phyloP scores from a whole-genome alignment of 1,140 invertebrate species.

The Bombus polaris region DNA sequence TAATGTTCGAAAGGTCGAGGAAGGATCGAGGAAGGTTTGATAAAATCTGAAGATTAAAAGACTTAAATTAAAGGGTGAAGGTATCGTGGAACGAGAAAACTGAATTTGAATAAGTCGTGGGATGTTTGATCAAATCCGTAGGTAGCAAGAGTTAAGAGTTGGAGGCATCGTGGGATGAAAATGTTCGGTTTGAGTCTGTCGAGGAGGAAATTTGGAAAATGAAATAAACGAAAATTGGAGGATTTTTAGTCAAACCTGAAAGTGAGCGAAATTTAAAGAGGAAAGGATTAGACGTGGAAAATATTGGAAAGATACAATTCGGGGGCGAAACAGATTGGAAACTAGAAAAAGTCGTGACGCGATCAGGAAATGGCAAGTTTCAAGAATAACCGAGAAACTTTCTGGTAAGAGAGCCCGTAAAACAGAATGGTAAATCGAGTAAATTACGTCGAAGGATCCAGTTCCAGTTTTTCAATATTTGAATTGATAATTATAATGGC shows the following conservation, averaged over 20 bases:
- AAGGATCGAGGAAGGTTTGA: no score
- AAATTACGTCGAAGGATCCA: no score
- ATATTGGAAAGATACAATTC: not conserved
- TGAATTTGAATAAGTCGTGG: not conserved
- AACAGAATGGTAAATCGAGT: not conserved
- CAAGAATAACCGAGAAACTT: not conserved
- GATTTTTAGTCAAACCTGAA: not conserved
- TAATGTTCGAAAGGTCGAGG: no score
- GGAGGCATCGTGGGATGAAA: not conserved
- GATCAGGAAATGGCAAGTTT: not conserved
- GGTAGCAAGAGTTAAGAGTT: not conserved
- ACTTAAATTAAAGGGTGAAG: not conserved
- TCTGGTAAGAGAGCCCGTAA: not conserved
- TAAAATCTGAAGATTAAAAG: not conserved
- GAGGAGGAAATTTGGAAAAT: not conserved
- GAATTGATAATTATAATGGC: no score
- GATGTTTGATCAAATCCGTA: not conserved
- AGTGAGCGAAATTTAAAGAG: not conserved
- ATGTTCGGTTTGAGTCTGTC: not conserved
- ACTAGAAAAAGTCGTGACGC: not conserved
- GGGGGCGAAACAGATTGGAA: not conserved
- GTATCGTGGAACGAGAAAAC: not conserved
- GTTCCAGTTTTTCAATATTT: no score
- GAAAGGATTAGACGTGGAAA: not conserved
- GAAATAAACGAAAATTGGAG: not conserved